Percentiles rank a stretch among this genome's conserved stretches.
These are phyloP conservation scores for Melanotaenia duboulayi DNA, from an alignment of 2,113 vertebrate genomes.

Conservation along the genomic window DNA sequence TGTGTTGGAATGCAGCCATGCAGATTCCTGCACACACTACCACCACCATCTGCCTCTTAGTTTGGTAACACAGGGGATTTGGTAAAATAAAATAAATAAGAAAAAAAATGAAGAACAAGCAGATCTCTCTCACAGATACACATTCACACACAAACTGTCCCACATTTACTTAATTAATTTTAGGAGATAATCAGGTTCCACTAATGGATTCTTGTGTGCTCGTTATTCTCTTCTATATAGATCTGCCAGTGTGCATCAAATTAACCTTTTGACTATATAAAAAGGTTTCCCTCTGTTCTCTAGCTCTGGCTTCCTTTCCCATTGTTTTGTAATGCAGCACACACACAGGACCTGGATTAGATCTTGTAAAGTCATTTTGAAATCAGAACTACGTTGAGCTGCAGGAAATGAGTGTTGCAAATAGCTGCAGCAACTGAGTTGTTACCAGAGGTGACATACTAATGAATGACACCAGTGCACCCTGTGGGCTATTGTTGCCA, in stretches of 20 bases:
- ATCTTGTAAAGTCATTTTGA: conserved; percentile 67
- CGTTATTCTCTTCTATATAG: conserved; percentile 62
- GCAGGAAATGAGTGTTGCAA: conserved; percentile 13
- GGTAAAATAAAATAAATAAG: conserved; percentile 16
- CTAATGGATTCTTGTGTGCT: conserved; percentile 81
- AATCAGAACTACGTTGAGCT: conserved; percentile 31
- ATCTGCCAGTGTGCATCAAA: conserved; percentile 76
- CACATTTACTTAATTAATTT: conserved; percentile 81
- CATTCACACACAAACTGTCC: conserved; percentile 42
- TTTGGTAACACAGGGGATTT: conserved; percentile 69
- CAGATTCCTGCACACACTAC: conserved; percentile 49
- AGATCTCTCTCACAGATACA: conserved; percentile 52
- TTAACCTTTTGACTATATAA: conserved; percentile 65
- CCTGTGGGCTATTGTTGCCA: conserved; percentile 12
- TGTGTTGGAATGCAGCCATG: conserved; percentile 39
- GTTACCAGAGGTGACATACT: conserved; percentile 48
- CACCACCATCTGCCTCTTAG: conserved; percentile 60
- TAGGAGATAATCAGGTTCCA: conserved; percentile 82
- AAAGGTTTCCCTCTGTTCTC: conserved; percentile 48
- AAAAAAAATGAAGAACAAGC: conserved; percentile 58
- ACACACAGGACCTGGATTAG: conserved; percentile 45
- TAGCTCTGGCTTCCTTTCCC: conserved; percentile 49
- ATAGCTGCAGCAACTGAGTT: conserved; percentile 23
- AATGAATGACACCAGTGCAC: conserved; percentile 24
- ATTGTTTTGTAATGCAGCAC: conserved; percentile 28